A percentile compares a stretch with the other conserved stretches of the same genome.
phyloP scores from a whole-genome alignment of 2,797 vertebrate species.

The Astyanax mexicanus region DNA sequence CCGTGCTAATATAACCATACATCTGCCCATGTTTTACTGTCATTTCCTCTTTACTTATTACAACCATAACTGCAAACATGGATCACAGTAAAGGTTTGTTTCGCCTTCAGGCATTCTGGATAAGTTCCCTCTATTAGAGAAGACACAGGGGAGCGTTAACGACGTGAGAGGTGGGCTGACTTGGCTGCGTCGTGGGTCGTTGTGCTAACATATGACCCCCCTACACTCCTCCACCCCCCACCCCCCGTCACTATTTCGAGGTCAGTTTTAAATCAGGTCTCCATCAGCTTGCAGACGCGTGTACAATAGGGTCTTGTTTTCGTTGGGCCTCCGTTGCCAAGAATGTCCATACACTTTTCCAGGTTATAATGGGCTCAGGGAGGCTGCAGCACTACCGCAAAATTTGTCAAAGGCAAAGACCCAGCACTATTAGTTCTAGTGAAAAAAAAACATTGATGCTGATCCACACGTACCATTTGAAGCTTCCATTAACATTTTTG shows the following conservation, averaged over 20 bases:
- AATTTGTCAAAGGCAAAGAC: slow-evolving; percentile 41
- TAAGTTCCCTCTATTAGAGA: slow-evolving; percentile 41
- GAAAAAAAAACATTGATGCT: slow-evolving; percentile 9
- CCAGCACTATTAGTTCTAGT: slow-evolving; percentile 22
- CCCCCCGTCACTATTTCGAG: slow-evolving; percentile 31
- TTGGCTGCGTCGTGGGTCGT: slow-evolving; percentile 14
- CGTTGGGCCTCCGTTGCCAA: slow-evolving; percentile 37
- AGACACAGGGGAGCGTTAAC: slow-evolving; percentile 44
- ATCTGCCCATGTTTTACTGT: slow-evolving; percentile 1
- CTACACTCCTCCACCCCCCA: slow-evolving; percentile 21
- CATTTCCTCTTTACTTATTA: slow-evolving; percentile 10
- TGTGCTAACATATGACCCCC: slow-evolving; percentile 5
- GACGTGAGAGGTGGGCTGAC: slow-evolving; percentile 38
- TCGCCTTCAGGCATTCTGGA: slow-evolving; percentile 31
- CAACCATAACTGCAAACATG: slow-evolving; percentile 17
- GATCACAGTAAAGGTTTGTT: slow-evolving; percentile 41
- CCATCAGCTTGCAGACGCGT: slow-evolving; percentile 46
- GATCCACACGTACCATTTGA: neutral
- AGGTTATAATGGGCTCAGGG: slow-evolving; percentile 47
- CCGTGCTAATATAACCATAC: neutral
- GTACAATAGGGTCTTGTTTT: slow-evolving; percentile 60
- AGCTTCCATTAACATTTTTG: neutral
- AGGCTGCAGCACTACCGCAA: slow-evolving; percentile 20
- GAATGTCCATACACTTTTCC: slow-evolving; percentile 55
- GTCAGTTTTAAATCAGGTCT: slow-evolving; percentile 48